Evolutionary conservation across 2,797 vertebrate genomes (phyloP).

Genomic region (Catamblyrhynchus diadema): DNA sequence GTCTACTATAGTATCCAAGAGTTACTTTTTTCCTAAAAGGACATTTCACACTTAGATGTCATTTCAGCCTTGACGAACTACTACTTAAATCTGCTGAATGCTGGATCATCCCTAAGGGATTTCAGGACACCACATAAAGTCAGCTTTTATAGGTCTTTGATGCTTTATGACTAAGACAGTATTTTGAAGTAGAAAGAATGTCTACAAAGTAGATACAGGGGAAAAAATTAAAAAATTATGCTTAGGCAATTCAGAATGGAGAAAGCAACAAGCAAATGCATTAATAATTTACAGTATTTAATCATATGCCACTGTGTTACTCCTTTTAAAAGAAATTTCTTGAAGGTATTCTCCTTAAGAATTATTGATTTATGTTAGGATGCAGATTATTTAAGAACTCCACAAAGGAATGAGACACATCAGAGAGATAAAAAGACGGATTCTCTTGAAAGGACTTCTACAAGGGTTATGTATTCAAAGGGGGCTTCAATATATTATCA

Average conservation of each 20-base stretch:
- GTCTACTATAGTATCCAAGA: not conserved
- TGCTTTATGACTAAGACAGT: not conserved
- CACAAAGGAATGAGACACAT: not conserved
- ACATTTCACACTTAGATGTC: not conserved
- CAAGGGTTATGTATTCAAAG: not conserved
- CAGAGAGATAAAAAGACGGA: not conserved
- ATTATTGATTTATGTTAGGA: not conserved
- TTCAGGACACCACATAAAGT: conserved; percentile 13
- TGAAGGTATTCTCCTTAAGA: not conserved
- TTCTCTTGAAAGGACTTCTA: not conserved
- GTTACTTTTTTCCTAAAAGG: not conserved
- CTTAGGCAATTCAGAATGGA: not conserved
- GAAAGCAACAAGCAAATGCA: not conserved
- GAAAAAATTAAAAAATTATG: not conserved
- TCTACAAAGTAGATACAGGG: not conserved
- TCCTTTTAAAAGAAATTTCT: not conserved
- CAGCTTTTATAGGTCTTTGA: not conserved
- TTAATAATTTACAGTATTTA: conserved; percentile 16
- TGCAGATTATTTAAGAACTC: not conserved
- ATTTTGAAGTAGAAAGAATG: not conserved
- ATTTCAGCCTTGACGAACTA: conserved; percentile 5
- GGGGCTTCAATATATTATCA: not conserved
- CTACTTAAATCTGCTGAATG: not conserved
- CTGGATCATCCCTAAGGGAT: not conserved
- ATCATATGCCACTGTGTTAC: not conserved